A percentile compares a stretch with the other conserved stretches of the same genome.
Conservation (phyloP, 2,888 invertebrate genomes). For the Scaeva pyrastri region DNA sequence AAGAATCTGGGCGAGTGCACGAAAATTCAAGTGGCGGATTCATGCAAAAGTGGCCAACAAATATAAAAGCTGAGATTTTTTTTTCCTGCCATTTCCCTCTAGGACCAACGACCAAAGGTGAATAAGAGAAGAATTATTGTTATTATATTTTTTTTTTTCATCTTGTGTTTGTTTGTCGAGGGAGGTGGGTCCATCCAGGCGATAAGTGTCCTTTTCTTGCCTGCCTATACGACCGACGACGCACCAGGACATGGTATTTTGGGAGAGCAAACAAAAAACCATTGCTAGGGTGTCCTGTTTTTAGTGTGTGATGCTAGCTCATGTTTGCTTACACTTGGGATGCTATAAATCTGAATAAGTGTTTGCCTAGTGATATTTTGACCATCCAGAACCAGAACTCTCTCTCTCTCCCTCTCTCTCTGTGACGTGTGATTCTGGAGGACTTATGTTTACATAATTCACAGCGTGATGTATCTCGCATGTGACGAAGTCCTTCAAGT, state of each 20-base stretch:
- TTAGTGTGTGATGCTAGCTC: not conserved
- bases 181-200: slow-evolving; percentile 30
- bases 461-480: slow-evolving; percentile 37
- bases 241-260: slow-evolving; percentile 5
- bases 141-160: slow-evolving; percentile 21
- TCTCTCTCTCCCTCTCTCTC: not conserved
- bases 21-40: slow-evolving; percentile 74
- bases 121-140: slow-evolving; percentile 40
- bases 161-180: slow-evolving; percentile 15
- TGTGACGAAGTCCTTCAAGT: slow-evolving; percentile 66
- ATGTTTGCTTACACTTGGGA: slow-evolving; percentile 59
- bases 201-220: slow-evolving; percentile 73
- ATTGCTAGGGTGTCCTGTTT: slow-evolving; percentile 46
- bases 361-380: slow-evolving; percentile 68
- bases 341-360: slow-evolving; percentile 52
- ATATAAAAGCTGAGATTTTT: slow-evolving; percentile 47
- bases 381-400: slow-evolving; percentile 46
- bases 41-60: slow-evolving; percentile 76
- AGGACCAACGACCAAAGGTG: slow-evolving; percentile 28
- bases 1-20: slow-evolving; percentile 62
- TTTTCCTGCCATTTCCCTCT: slow-evolving; percentile 5
- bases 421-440: slow-evolving; percentile 13
- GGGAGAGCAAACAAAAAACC: slow-evolving; percentile 65
- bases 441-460: slow-evolving; percentile 56
- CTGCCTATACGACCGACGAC: slow-evolving; percentile 40